These are phyloP conservation scores for Timandra comae DNA, from an alignment of 2,888 invertebrate species.

Conservation along the genomic window DNA sequence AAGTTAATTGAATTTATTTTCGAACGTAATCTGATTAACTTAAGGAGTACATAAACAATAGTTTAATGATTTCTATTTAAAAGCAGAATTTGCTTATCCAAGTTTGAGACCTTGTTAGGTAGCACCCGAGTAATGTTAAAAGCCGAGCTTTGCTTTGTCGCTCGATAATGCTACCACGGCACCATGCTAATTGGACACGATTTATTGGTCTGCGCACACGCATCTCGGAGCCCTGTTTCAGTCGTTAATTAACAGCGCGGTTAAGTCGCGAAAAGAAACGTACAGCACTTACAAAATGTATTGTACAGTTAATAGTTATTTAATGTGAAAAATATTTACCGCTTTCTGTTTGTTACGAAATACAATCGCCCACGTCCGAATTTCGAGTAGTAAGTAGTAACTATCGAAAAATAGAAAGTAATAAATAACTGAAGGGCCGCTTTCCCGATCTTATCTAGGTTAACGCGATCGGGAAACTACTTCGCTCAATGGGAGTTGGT, in stretches of 20 bases:
- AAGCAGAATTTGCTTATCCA: constrained; percentile 5
- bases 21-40: too few species aligned
- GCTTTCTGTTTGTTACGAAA: constrained; percentile 38
- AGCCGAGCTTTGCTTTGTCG: constrained; percentile 47
- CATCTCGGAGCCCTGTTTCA: constrained; percentile 17
- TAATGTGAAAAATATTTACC: constrained; percentile 25
- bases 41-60: neutral
- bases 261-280: neutral
- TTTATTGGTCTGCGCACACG: constrained; percentile 46
- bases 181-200: constrained; percentile 66
- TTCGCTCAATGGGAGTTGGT: constrained; percentile 27
- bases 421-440: constrained; percentile 65
- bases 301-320: too few species aligned
- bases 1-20: too few species aligned
- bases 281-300: neutral
- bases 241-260: constrained; percentile 21
- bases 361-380: constrained; percentile 65
- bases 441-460: constrained; percentile 62
- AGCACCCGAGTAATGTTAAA: constrained; percentile 38
- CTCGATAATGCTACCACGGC: constrained; percentile 43
- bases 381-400: constrained; percentile 53
- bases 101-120: constrained; percentile 19
- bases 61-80: constrained; percentile 1
- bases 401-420: constrained; percentile 75
- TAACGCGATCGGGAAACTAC: constrained; percentile 37